A percentile compares a stretch with the other conserved stretches of the same genome.
phyloP scores from a whole-genome alignment of 2,113 vertebrate genomes.

The Sciurus niger region DNA sequence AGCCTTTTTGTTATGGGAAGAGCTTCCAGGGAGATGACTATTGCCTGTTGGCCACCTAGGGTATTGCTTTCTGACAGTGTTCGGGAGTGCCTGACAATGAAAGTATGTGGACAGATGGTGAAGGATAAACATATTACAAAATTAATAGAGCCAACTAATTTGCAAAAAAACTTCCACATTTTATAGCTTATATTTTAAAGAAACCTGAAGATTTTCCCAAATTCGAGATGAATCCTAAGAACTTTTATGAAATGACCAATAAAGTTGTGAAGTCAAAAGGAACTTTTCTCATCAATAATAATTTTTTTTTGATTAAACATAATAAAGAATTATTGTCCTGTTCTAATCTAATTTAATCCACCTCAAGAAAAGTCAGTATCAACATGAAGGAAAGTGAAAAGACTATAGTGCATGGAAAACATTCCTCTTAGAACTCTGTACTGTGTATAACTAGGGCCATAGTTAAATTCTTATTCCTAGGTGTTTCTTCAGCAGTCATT shows the following conservation, averaged over 20 bases:
- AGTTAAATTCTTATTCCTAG: neutral
- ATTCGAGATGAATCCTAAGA: neutral
- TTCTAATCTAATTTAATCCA: neutral
- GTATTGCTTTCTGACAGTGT: neutral
- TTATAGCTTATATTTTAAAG: slow-evolving; percentile 38
- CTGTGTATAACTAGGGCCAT: neutral
- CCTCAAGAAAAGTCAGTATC: slow-evolving; percentile 6
- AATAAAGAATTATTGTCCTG: neutral
- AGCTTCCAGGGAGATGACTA: neutral
- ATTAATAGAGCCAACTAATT: neutral
- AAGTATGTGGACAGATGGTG: neutral
- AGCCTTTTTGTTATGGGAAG: neutral
- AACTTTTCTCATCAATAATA: neutral
- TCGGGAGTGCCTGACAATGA: neutral
- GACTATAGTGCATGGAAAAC: neutral
- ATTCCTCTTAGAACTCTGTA: neutral
- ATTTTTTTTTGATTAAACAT: neutral
- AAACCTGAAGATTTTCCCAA: neutral
- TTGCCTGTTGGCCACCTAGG: neutral
- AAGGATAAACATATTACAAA: neutral
- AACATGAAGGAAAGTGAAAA: neutral
- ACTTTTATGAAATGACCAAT: neutral
- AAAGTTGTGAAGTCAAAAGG: neutral
- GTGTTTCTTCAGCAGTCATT: neutral
- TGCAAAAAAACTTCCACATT: neutral